Evolutionary conservation across 2,888 invertebrate species (phyloP).

Genomic region (Drosophila anceps): DNA sequence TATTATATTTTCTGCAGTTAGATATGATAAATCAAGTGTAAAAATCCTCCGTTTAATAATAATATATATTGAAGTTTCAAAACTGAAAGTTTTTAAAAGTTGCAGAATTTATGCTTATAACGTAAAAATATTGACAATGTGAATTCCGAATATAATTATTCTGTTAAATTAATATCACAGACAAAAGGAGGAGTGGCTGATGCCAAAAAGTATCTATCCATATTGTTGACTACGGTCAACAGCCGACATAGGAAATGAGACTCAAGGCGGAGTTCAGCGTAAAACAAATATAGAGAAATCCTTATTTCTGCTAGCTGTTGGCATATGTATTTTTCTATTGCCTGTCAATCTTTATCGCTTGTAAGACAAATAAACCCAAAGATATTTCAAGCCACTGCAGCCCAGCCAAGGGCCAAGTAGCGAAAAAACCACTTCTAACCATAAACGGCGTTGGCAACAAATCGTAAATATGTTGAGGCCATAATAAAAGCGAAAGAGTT

Average conservation of each 20-base stretch:
- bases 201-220: neutral
- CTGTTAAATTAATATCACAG: neutral
- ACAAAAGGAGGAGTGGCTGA: neutral
- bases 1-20: too few relatives aligned
- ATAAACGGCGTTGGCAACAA: constrained; percentile 68
- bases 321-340: constrained; percentile 16
- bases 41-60: neutral
- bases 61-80: neutral
- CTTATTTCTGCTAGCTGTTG: neutral
- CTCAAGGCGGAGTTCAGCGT: neutral
- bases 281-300: neutral
- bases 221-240: neutral
- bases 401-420: constrained; percentile 3
- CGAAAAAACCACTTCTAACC: constrained; percentile 57
- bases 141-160: neutral
- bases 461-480: constrained; percentile 32
- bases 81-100: neutral
- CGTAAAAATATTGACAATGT: neutral
- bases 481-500: constrained; percentile 73
- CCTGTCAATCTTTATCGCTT: constrained; percentile 39
- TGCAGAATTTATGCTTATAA: neutral
- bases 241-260: neutral
- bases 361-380: constrained; percentile 17
- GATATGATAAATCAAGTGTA: neutral
- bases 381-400: constrained; percentile 20